phyloP scores from a whole-genome alignment of 2,113 vertebrate genomes.

The Podiceps cristatus region DNA sequence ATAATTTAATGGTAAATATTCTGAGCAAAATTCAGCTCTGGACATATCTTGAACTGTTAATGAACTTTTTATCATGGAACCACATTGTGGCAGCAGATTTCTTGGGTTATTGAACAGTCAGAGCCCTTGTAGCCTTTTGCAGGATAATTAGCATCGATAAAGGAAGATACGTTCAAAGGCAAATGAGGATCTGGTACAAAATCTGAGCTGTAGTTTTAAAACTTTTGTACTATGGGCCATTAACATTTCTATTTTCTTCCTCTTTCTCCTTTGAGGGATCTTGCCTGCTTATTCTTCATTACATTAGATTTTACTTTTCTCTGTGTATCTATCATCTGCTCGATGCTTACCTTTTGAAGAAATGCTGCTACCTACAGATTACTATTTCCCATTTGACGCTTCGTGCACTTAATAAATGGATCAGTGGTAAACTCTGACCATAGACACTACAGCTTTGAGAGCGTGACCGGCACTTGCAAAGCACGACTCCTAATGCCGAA shows the following conservation, averaged over 20 bases:
- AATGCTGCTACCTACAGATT: background rate
- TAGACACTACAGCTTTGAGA: background rate
- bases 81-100: background rate
- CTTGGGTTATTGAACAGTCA: background rate
- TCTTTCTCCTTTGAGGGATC: background rate
- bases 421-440: background rate
- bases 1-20: background rate
- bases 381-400: background rate
- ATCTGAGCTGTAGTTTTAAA: background rate
- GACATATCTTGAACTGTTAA: background rate
- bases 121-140: background rate
- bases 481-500: background rate
- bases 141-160: background rate
- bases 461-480: background rate
- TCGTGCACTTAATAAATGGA: background rate
- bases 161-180: background rate
- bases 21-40: background rate
- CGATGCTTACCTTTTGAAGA: background rate
- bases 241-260: background rate
- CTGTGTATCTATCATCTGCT: background rate
- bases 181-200: background rate
- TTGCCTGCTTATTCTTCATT: background rate
- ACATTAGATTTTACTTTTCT: background rate
- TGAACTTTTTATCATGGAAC: background rate
- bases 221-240: background rate